Evolutionary conservation across 35 echinoderm and acorn worm genomes (phyloP).

Genomic region (Acanthaster planci): DNA sequence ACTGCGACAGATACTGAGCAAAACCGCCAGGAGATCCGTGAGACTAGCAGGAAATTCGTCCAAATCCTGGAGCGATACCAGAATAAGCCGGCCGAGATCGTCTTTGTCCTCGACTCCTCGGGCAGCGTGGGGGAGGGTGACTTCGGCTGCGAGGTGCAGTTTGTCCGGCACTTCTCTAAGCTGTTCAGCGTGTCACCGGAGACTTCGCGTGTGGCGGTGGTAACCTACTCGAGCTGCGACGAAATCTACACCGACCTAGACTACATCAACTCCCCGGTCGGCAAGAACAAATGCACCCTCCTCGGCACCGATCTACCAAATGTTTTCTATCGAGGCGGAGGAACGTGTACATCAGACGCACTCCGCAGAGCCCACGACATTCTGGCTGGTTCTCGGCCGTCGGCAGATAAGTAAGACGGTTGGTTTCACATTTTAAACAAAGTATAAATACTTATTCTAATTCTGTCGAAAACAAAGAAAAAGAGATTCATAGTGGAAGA

Average conservation of each 20-base stretch:
- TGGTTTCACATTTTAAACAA: too few relatives aligned
- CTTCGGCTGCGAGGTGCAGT: constrained; percentile 36
- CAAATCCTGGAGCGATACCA: background rate
- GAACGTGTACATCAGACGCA: constrained; percentile 20
- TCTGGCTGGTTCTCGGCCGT: background rate
- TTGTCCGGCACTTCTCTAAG: constrained; percentile 35
- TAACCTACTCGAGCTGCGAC: constrained; percentile 45
- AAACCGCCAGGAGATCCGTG: background rate
- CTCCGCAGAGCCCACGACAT: background rate
- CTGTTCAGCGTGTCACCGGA: constrained; percentile 52
- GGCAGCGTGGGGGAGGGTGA: constrained; percentile 38
- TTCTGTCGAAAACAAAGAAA: too few relatives aligned
- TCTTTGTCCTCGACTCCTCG: constrained; percentile 59
- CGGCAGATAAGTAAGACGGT: background rate
- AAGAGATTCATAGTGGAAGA: too few relatives aligned
- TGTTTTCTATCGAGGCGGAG: constrained; percentile 40
- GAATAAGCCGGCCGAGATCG: constrained; percentile 42
- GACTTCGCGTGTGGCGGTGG: constrained; percentile 39
- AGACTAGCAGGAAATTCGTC: background rate
- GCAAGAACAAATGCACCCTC: constrained; percentile 71
- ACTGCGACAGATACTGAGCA: background rate
- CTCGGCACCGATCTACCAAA: background rate
- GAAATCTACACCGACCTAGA: constrained; percentile 38
- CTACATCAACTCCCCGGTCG: constrained; percentile 45
- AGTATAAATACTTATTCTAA: too few relatives aligned